Evolutionary conservation across 2,113 vertebrate species (phyloP), one percentile per base, ranked within the genome.

Genomic region (Xiphorhynchus elegans): DNA sequence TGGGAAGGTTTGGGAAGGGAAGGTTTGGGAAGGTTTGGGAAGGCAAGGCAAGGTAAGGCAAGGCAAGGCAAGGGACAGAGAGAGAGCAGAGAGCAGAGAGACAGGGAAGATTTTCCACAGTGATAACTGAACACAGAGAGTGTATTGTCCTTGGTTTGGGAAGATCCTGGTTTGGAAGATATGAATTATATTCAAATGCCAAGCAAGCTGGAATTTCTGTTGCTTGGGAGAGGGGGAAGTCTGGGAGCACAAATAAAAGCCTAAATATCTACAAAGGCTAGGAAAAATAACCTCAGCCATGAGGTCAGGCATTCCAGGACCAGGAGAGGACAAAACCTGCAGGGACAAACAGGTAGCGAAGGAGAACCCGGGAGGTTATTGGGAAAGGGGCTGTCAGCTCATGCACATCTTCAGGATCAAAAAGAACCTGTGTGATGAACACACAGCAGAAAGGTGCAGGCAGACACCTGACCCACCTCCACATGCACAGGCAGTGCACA

Each of bases 131-230:
- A 59, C 17, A 74, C 9, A 60, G 13, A 56, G 9, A 35, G 37
- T 35, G 16, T 56, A 28, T 23, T 72, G 24, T 67, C 66, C 69
- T 75, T 44, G 37, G 10, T 25, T 84, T 44, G 78, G n/a, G 60
- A 21, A 93, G 95, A 97, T 93, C 96, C 95, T 95, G 95, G 96
- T 97, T 97, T 97, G 96, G 93, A 84, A 95, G 95, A 95, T 95
- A 21, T 93, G 94, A 85, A 94, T 92, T 56, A 31, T 78, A 62
- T 11, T 24, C 35, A 81, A 69, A 33, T 50, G 26, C 16, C 76
- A 95, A 93, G 78, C 64, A 84, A 96, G 93, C 24, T 53, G 64
- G 4, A 21, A 24, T 37, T 79, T 52, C 49, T 81, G 49, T 95
- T 97, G 84, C 81, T 93, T 92, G 74, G 75, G 29, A 95, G 21